phyloP scores from a whole-genome alignment of 2,113 vertebrate species.

The Pao palembangensis region DNA sequence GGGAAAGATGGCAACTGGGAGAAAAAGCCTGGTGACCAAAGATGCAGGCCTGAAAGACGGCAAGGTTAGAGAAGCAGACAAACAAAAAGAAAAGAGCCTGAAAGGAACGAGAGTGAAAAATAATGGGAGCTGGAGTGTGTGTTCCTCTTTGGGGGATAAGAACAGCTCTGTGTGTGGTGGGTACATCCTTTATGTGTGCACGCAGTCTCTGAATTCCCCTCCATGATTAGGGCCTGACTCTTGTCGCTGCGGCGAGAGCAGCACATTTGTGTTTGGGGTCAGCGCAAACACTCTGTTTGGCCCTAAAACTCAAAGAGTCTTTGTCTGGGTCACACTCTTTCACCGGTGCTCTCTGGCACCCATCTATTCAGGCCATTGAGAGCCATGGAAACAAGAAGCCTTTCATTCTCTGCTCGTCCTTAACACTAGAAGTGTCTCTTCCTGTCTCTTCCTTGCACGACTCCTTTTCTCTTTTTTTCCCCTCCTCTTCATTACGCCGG shows the following conservation, averaged over 20 bases:
- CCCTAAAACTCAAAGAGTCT: conserved; percentile 62
- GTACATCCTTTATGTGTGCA: conserved; percentile 51
- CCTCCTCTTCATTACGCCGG: conserved; percentile 22
- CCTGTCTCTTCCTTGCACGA: conserved; percentile 40
- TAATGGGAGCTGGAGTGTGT: conserved; percentile 41
- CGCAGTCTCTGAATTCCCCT: conserved; percentile 51
- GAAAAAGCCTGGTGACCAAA: conserved; percentile 11
- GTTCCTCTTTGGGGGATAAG: conserved; percentile 26
- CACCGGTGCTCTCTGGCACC: conserved; percentile 53
- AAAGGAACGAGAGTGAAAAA: conserved; percentile 18
- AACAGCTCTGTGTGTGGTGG: conserved; percentile 50
- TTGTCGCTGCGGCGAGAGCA: conserved; percentile 39
- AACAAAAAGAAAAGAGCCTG: conserved; percentile 7
- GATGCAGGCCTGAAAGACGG: conserved; percentile 22
- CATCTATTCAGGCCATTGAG: conserved; percentile 63
- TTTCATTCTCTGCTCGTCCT: conserved; percentile 53
- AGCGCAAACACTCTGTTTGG: conserved; percentile 62
- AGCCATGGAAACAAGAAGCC: conserved; percentile 67
- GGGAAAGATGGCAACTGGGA: conserved; percentile 6
- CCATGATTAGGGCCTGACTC: conserved; percentile 55
- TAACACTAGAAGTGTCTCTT: no score
- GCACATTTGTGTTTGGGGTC: conserved; percentile 64
- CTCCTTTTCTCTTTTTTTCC: conserved; percentile 28
- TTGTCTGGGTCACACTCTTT: conserved; percentile 69
- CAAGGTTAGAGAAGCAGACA: conserved; percentile 24